These are phyloP conservation scores for Percopsis omiscomaycus DNA, from an alignment of 2,797 vertebrate species.

Conservation along the genomic window DNA sequence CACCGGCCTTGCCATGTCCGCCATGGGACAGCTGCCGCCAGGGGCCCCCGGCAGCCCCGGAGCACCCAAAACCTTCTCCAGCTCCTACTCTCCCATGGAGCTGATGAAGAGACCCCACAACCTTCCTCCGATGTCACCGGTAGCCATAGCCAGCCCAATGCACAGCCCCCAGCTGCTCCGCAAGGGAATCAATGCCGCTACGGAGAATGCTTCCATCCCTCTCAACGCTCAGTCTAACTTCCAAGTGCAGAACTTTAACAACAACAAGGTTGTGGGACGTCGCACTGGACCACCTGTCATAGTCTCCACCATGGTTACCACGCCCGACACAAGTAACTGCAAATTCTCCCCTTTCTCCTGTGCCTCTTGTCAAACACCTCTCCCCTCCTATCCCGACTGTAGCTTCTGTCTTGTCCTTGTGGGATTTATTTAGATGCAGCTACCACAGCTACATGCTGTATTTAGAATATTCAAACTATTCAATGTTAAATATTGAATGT, in stretches of 20 bases:
- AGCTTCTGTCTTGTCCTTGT: neutral
- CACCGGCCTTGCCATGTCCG: slow-evolving; percentile 76
- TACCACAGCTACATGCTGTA: neutral
- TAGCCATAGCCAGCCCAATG: slow-evolving; percentile 75
- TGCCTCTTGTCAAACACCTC: slow-evolving; percentile 1
- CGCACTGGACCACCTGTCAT: slow-evolving; percentile 95
- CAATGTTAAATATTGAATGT: no score
- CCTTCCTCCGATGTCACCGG: slow-evolving; percentile 67
- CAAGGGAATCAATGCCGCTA: slow-evolving; percentile 69
- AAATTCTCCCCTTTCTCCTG: slow-evolving; percentile 23
- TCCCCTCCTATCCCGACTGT: neutral
- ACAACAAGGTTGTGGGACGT: slow-evolving; percentile 84
- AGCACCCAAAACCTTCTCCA: slow-evolving; percentile 85
- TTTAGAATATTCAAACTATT: neutral
- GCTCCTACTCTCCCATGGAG: slow-evolving; percentile 92
- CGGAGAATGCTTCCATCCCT: slow-evolving; percentile 66
- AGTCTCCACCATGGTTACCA: slow-evolving; percentile 89
- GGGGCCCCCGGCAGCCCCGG: slow-evolving; percentile 67
- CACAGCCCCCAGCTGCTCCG: slow-evolving; percentile 88
- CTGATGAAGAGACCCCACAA: slow-evolving; percentile 91
- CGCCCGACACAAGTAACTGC: slow-evolving; percentile 93
- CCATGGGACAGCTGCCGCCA: slow-evolving; percentile 67
- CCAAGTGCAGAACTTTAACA: slow-evolving; percentile 76
- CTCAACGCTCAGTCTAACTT: slow-evolving; percentile 55
- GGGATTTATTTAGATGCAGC: neutral